These are phyloP conservation scores for Hypanus sabinus DNA, from an alignment of 2,113 vertebrate genomes.

Conservation along the genomic window DNA sequence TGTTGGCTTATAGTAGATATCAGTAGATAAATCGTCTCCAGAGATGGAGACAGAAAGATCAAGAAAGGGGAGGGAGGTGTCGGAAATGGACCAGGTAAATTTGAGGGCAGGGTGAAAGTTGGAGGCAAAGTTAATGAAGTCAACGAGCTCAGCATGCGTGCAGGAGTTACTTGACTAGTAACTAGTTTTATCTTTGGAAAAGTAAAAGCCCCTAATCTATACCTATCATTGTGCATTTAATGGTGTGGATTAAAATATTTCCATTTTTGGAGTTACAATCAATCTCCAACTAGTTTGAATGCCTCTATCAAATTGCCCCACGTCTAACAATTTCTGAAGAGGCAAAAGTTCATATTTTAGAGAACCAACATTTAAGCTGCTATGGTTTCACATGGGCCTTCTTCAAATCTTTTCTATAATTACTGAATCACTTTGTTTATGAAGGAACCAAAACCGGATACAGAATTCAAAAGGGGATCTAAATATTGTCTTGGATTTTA, in stretches of 20 bases:
- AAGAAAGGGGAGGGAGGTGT: too few species aligned
- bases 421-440: background rate
- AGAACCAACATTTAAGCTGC: background rate
- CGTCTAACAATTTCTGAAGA: background rate
- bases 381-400: background rate
- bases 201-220: background rate
- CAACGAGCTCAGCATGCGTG: too few species aligned
- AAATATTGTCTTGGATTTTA: background rate
- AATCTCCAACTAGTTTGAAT: background rate
- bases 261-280: background rate
- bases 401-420: background rate
- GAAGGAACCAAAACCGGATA: background rate
- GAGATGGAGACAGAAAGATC: too few species aligned
- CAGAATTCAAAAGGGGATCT: background rate
- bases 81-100: too few species aligned
- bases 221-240: background rate
- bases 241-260: background rate
- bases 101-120: too few species aligned
- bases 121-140: too few species aligned
- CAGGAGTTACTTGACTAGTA: too few species aligned
- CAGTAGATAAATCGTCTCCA: too few species aligned
- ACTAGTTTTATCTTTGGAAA: background rate
- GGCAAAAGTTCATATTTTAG: background rate
- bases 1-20: too few species aligned
- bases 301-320: background rate